Evolutionary conservation across 1,140 invertebrate genomes (phyloP).

Genomic region (Drosophila novamexicana): DNA sequence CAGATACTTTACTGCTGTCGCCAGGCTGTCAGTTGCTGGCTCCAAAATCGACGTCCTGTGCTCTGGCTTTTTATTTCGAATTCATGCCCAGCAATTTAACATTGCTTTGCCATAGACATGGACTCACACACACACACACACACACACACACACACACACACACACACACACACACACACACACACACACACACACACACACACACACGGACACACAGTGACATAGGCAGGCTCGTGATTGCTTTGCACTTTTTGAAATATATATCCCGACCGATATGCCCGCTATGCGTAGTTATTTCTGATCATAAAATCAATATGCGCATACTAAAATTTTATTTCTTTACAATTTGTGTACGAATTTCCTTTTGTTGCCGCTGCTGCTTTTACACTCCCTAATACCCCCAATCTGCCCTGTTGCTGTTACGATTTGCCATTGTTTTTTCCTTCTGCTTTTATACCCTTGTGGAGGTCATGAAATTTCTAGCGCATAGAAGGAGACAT

Average conservation of each 20-base stretch:
- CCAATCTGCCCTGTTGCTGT: constrained; percentile 28
- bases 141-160: background rate
- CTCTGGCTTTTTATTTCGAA: constrained; percentile 59
- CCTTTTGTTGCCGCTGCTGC: constrained; percentile 37
- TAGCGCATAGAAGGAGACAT: no score
- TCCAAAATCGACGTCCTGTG: constrained; percentile 19
- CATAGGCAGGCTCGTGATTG: constrained; percentile 64
- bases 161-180: constrained; percentile 1
- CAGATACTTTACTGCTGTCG: constrained; percentile 69
- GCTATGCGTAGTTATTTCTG: constrained; percentile 78
- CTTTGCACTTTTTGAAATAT: constrained; percentile 77
- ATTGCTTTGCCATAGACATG: constrained; percentile 30
- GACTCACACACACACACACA: constrained; percentile 6
- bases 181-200: constrained; percentile 14
- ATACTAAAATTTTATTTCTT: constrained; percentile 84
- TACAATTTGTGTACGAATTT: constrained; percentile 83
- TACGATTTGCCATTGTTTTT: constrained; percentile 64
- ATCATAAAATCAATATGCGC: constrained; percentile 84
- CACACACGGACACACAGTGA: background rate
- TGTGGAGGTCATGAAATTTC: no score
- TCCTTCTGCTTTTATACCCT: no score
- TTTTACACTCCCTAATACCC: background rate
- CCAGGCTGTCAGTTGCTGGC: constrained; percentile 34
- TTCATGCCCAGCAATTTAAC: constrained; percentile 49
- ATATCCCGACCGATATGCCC: constrained; percentile 19